A percentile compares a stretch with the other conserved stretches of the same genome.
Evolutionary conservation across 2,113 vertebrate genomes (phyloP).

Genomic region (Sinocyclocheilus maitianheensis): DNA sequence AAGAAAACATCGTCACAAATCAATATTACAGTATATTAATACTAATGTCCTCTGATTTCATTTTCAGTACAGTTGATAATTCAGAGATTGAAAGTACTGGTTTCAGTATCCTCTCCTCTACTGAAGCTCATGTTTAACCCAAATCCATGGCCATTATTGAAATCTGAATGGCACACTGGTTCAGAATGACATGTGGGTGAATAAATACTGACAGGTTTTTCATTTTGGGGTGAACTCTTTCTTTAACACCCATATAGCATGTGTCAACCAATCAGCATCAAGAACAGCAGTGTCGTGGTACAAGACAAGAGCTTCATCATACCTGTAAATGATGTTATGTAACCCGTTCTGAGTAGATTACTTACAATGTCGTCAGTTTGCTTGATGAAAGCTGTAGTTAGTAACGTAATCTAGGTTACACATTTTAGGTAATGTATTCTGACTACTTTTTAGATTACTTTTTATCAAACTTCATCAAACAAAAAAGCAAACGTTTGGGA

Average conservation of each 20-base stretch:
- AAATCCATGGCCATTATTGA: background rate
- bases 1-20: background rate
- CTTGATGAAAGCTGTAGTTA: too few relatives aligned
- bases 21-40: background rate
- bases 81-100: background rate
- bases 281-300: background rate
- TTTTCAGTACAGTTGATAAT: background rate
- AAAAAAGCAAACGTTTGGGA: too few relatives aligned
- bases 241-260: background rate
- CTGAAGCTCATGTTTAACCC: background rate
- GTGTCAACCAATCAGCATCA: background rate
- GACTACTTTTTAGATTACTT: too few relatives aligned
- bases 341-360: too few relatives aligned
- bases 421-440: too few relatives aligned
- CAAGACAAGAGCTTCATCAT: background rate
- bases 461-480: too few relatives aligned
- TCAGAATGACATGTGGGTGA: background rate
- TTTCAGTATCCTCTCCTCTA: background rate
- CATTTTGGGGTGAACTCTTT: background rate
- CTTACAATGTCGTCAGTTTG: too few relatives aligned
- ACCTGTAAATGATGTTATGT: background rate
- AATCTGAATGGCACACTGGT: background rate
- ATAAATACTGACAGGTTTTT: background rate
- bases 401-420: too few relatives aligned
- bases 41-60: background rate